phyloP scores from a whole-genome alignment of 2,113 vertebrate genomes.

The Hassar affinis region DNA sequence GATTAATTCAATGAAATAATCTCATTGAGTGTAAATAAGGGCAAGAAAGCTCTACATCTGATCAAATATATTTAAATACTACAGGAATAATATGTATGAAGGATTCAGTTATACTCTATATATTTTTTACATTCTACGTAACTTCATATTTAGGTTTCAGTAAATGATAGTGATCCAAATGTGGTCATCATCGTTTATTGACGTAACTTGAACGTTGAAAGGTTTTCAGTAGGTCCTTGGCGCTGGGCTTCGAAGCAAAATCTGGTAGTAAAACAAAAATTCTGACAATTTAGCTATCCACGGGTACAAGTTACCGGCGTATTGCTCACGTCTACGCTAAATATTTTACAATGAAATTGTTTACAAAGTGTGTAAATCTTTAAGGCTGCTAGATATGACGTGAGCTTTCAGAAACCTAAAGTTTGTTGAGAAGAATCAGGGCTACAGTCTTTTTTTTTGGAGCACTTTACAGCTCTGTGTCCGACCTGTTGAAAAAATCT shows the following conservation, averaged over 20 bases:
- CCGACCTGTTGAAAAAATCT: slow-evolving; percentile 3
- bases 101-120: background rate
- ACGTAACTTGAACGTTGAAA: background rate
- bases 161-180: background rate
- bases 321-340: background rate
- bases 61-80: background rate
- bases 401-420: slow-evolving; percentile 20
- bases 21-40: background rate
- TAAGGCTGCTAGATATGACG: slow-evolving; percentile 13
- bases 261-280: background rate
- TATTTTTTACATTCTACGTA: background rate
- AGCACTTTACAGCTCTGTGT: background rate
- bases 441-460: background rate
- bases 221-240: background rate
- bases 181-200: background rate
- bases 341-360: background rate
- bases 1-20: background rate
- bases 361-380: slow-evolving; percentile 18
- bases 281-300: background rate
- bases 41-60: background rate
- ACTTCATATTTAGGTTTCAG: background rate
- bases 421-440: slow-evolving; percentile 9
- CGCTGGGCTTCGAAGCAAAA: background rate
- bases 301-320: background rate
- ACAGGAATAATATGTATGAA: background rate